Conservation (phyloP, 2,888 invertebrate species). For the Ornithoptera alexandrae region DNA sequence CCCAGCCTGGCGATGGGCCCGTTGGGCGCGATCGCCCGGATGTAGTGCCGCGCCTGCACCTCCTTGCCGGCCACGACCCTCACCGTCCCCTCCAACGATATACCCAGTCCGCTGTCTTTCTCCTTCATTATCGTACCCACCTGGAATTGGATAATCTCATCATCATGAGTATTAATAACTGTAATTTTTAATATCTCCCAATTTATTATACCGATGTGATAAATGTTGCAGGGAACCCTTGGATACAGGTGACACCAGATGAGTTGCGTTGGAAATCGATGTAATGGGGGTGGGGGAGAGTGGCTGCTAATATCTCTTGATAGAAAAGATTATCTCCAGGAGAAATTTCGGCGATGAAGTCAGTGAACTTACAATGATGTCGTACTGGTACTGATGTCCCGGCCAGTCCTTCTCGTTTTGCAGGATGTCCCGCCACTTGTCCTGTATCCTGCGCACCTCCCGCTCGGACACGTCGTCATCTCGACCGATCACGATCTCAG, state of each 20-base stretch:
- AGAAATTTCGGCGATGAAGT: too few relatives aligned
- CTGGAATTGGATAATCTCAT: conserved; percentile 58
- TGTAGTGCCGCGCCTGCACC: conserved; percentile 95
- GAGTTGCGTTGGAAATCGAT: too few relatives aligned
- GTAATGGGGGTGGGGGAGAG: too few relatives aligned
- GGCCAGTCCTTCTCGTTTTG: conserved; percentile 77
- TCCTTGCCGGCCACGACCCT: conserved; percentile 92
- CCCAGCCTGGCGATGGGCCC: conserved; percentile 92
- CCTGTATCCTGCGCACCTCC: conserved; percentile 85
- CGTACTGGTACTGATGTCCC: conserved; percentile 79
- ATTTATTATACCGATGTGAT: too few relatives aligned
- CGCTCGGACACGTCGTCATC: conserved; percentile 58
- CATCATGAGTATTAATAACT: too few relatives aligned
- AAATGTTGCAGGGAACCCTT: too few relatives aligned
- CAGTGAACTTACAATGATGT: conserved; percentile 84
- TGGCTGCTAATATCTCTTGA: too few relatives aligned
- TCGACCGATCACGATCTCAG: conserved; percentile 83
- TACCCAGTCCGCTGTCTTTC: conserved; percentile 90
- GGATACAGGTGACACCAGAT: too few relatives aligned
- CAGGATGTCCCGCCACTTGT: conserved; percentile 87
- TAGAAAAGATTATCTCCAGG: too few relatives aligned
- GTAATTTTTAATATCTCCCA: too few relatives aligned
- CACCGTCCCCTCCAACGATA: conserved; percentile 95
- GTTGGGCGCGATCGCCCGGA: conserved; percentile 91
- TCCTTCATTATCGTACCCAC: conserved; percentile 92